Evolutionary conservation across 2,797 vertebrate genomes (phyloP).

Genomic region (Poecilia picta): DNA sequence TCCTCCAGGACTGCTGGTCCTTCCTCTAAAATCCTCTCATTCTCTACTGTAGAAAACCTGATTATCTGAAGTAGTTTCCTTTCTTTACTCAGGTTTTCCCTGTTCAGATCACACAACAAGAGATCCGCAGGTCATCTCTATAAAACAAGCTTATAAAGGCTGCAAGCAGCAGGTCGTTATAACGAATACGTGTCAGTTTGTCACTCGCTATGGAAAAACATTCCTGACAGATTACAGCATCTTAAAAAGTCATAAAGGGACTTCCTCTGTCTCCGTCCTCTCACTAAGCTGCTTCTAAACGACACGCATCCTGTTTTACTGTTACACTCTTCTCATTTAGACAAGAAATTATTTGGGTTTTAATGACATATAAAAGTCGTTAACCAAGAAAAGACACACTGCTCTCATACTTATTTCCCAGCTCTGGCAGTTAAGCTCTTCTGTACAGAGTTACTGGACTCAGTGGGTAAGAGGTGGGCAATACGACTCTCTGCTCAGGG

Average conservation of each 20-base stretch:
- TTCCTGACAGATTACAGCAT: not conserved
- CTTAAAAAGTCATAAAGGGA: not conserved
- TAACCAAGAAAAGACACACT: not conserved
- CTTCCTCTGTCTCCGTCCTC: not conserved
- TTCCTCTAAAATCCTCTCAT: not conserved
- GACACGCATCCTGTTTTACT: not conserved
- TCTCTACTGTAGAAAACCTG: not conserved
- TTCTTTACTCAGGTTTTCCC: not conserved
- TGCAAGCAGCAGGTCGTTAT: not conserved
- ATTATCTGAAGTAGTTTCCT: not conserved
- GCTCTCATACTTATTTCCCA: not conserved
- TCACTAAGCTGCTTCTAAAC: not conserved
- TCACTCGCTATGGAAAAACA: not conserved
- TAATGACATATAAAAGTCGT: not conserved
- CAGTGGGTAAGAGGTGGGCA: not conserved
- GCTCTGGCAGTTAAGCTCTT: not conserved
- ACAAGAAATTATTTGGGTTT: not conserved
- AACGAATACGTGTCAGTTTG: not conserved
- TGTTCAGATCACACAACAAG: not conserved
- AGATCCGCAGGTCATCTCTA: not conserved
- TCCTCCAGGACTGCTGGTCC: not conserved
- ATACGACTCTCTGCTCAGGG: not conserved
- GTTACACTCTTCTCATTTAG: not conserved
- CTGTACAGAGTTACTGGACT: not conserved
- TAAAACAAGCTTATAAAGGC: not conserved